Base-by-base conservation (phyloP, 1,140 invertebrate species). In the Varroa destructor region DNA sequence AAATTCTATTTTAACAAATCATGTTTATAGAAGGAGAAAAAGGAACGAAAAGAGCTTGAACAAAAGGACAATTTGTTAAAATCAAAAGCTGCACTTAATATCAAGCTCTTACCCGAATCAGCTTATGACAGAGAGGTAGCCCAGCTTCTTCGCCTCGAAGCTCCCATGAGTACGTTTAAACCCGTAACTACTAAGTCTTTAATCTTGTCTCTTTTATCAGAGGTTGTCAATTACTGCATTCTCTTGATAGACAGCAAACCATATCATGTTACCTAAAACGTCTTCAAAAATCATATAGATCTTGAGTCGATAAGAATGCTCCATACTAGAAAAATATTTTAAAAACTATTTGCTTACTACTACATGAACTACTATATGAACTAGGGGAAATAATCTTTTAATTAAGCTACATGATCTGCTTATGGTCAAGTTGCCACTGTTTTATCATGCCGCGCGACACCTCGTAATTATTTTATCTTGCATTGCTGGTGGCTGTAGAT, bases 51-150 rank as follows among this genome's bases (percentile, higher is more conserved):
- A 78, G 83, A 82, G 42, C 82, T 84, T 73, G 82, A 86, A 76
- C 82, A 83, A 12, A 81, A 84, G 73, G 89, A 94, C 78, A 84
- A 85, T 71, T 79, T 83, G 43, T 80, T 94, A n/a, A 79, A 91
- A 71, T 84, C 85, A 70, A 93, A 87, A 78, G 86, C 85, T 56
- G 89, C 88, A 43, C 79, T 95, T 1, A 84, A 88, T 76, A 89
- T 95, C 2, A 67, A 67, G 61, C 61, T 67, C 37, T 46, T 67
- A 12, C 71, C 79, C 83, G 51, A 71, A 55, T 55, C 71, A 55
- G 71, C 43, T 14, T 42, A 71, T 14, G 71, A 71, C 71, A 71
- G 51, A 54, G 51, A 57, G 54, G 37, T 57, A 12, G 55, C 71
- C 42, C 55, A 55, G 55, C 71, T 71, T 25, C 71, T 55, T 10